Evolutionary conservation across 2,888 invertebrate species (phyloP).

Genomic region (Lasioglossum zephyrum): DNA sequence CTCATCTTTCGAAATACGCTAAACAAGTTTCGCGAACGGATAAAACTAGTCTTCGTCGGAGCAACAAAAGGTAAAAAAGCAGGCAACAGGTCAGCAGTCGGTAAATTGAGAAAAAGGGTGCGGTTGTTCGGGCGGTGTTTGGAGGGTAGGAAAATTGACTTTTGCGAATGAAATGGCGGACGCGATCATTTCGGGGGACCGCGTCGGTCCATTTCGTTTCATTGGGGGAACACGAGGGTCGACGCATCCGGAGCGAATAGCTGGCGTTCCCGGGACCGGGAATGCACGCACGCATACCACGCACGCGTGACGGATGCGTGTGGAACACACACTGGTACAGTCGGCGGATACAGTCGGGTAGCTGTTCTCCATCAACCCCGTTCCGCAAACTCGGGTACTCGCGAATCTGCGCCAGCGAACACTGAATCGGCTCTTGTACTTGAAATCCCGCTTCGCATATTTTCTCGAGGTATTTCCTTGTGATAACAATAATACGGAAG

Average conservation of each 20-base stretch:
- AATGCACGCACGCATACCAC: constrained; percentile 56
- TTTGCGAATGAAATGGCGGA: constrained; percentile 4
- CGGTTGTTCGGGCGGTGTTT: background rate
- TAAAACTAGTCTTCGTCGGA: background rate
- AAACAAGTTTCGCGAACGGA: background rate
- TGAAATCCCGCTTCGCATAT: background rate
- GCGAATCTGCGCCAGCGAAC: background rate
- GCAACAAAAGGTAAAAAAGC: background rate
- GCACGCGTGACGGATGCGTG: background rate
- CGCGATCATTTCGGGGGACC: background rate
- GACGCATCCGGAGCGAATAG: constrained; percentile 54
- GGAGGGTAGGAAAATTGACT: background rate
- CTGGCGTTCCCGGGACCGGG: constrained; percentile 39
- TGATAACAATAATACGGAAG: background rate
- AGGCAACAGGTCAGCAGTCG: background rate
- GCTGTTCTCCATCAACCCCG: background rate
- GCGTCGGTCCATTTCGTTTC: constrained; percentile 23
- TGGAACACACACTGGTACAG: background rate
- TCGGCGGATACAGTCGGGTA: background rate
- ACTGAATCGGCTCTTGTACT: no score
- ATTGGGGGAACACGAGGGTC: constrained; percentile 14
- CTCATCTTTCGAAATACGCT: background rate
- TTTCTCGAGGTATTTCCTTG: background rate
- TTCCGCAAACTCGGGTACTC: background rate
- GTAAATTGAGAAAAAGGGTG: background rate